Conservation (phyloP, 2,888 invertebrate genomes). For the Dryobotodes eremita region DNA sequence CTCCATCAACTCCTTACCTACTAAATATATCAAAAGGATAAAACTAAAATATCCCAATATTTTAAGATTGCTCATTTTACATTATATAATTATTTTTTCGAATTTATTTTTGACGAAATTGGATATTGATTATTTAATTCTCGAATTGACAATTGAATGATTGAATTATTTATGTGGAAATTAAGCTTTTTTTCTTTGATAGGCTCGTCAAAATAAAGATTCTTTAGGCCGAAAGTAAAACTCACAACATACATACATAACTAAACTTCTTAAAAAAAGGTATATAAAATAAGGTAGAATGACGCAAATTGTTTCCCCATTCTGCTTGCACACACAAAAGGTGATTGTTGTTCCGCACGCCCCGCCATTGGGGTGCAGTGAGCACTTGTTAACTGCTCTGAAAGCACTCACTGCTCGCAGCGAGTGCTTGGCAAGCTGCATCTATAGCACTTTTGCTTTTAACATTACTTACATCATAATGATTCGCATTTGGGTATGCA, state of each 20-base stretch:
- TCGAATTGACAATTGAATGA: not conserved
- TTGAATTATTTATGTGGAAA: too few relatives aligned
- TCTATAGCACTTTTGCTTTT: constrained; percentile 51
- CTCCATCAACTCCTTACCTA: too few relatives aligned
- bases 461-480: constrained; percentile 43
- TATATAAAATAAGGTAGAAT: constrained; percentile 41
- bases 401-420: constrained; percentile 58
- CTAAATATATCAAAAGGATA: too few relatives aligned
- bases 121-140: too few relatives aligned
- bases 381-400: constrained; percentile 62
- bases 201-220: not conserved
- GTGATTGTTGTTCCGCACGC: constrained; percentile 63
- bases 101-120: too few relatives aligned
- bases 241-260: not conserved
- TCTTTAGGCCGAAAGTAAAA: not conserved
- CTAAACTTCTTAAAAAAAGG: constrained; percentile 21
- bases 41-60: too few relatives aligned
- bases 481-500: constrained; percentile 24
- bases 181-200: too few relatives aligned
- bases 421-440: constrained; percentile 16
- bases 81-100: too few relatives aligned
- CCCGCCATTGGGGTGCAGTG: constrained; percentile 52
- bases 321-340: constrained; percentile 57
- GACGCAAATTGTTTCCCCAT: constrained; percentile 56
- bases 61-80: too few relatives aligned